Percentiles rank a stretch among this genome's conserved stretches.
Conservation (phyloP, 35 echinoderm and acorn worm species). For the Ophiothrix spiculata region DNA sequence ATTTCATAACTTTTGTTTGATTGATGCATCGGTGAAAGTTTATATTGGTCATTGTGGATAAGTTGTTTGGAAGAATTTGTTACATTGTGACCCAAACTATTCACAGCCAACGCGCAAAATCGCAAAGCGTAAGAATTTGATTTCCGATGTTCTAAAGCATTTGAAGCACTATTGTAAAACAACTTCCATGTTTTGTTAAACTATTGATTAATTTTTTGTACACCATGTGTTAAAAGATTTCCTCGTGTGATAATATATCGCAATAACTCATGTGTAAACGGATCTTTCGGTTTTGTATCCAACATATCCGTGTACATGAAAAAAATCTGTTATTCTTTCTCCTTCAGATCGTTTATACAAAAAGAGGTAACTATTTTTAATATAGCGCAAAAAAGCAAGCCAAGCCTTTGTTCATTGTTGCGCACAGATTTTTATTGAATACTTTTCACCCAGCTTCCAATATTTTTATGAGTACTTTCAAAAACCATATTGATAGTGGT, state of each 20-base stretch:
- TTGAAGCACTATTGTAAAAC: background rate
- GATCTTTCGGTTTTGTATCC: background rate
- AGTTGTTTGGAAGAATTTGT: too few species aligned
- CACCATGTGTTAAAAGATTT: background rate
- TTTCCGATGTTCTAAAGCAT: background rate
- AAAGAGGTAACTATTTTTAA: slow-evolving; percentile 4
- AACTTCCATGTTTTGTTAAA: slow-evolving; percentile 1
- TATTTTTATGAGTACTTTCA: slow-evolving; percentile 3
- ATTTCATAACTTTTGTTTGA: too few species aligned
- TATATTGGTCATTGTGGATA: too few species aligned
- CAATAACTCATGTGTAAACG: background rate
- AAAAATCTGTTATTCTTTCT: slow-evolving; percentile 2
- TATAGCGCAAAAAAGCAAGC: background rate
- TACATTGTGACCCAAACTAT: too few species aligned
- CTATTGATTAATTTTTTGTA: background rate
- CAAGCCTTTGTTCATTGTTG: background rate
- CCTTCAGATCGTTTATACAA: background rate
- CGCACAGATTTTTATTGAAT: slow-evolving; percentile 5
- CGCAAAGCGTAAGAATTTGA: background rate
- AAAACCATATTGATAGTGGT: background rate
- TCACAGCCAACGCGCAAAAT: too few species aligned
- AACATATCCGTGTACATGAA: background rate
- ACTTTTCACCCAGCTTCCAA: background rate
- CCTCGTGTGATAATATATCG: background rate
- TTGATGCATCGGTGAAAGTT: too few species aligned